Evolutionary conservation across 2,797 vertebrate genomes (phyloP), one percentile per base, ranked within the genome.

Genomic region (Silurus aristotelis): DNA sequence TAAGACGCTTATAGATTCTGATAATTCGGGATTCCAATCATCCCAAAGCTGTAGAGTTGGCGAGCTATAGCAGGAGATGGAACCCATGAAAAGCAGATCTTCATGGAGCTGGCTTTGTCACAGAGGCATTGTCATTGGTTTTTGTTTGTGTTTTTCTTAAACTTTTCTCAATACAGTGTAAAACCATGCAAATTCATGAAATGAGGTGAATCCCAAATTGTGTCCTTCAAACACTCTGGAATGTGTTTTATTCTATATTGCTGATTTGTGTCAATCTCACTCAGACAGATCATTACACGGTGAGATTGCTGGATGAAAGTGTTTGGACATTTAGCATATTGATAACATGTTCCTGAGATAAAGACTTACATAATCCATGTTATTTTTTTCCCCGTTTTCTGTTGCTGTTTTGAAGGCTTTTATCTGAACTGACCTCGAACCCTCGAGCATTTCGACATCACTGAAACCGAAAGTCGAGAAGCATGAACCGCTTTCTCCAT

Each of bases 381-480:
- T 19, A 38, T 64, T 31, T 48, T 22, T 31, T 70, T 31, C 0
- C 20, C 13, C 48, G 1, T 14, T 17, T 31, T 25, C 31, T 20
- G 38, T 20, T 12, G 31, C 25, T 56, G 46, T 79, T 46, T 84
- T 77, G 14, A 77, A 64, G 27, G 25, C 13, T 20, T 6, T 79
- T 67, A 75, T 82, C 79, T 82, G 52, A 6, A 19, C 60, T 27
- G 68, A 81, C 31, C 76, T 79, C 10, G 12, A n/a, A 12, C 15
- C 15, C 66, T 67, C 38, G 5, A 38, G 3, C 14, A 10, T 85
- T 85, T 66, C 84, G 19, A 64, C 80, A 77, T 83, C 80, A 27
- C 27, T 38, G 14, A 75, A 56, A 77, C 15, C 22, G 22, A 25
- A 55, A 81, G 20, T 92, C 88, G 88, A 38, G 6, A 15, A 38